Percentiles rank a stretch among this genome's conserved stretches.
These are phyloP conservation scores for Chaitophorus viminalis DNA, from an alignment of 2,888 invertebrate genomes.

Conservation along the genomic window DNA sequence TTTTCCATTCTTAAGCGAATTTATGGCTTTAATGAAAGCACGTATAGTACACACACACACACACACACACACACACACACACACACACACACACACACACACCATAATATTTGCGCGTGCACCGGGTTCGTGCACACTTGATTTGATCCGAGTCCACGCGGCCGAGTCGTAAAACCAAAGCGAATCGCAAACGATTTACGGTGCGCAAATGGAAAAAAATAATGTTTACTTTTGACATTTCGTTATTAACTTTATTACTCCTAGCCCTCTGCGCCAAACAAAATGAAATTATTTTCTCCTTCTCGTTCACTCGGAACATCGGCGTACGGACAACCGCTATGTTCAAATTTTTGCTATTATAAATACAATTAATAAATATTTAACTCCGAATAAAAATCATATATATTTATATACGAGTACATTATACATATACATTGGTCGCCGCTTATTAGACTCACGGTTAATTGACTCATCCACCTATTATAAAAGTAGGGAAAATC, in stretches of 20 bases:
- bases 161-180: neutral
- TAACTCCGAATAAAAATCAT: no score
- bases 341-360: neutral
- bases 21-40: constrained; percentile 33
- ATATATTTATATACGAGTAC: no score
- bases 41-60: neutral
- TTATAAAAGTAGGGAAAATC: no score
- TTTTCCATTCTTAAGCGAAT: constrained; percentile 41
- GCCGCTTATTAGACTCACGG: no score
- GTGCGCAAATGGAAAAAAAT: neutral
- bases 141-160: neutral
- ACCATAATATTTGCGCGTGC: neutral
- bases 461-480: no score
- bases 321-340: no score
- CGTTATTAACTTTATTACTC: neutral
- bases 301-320: neutral
- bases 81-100: no score
- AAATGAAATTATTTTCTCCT: neutral
- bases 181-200: constrained; percentile 12
- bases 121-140: neutral
- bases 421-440: no score
- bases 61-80: no score
- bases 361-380: no score
- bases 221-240: constrained; percentile 8
- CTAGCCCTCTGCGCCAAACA: neutral